Evolutionary conservation across 1,140 invertebrate genomes (phyloP).

Genomic region (Vollenhovia emeryi): DNA sequence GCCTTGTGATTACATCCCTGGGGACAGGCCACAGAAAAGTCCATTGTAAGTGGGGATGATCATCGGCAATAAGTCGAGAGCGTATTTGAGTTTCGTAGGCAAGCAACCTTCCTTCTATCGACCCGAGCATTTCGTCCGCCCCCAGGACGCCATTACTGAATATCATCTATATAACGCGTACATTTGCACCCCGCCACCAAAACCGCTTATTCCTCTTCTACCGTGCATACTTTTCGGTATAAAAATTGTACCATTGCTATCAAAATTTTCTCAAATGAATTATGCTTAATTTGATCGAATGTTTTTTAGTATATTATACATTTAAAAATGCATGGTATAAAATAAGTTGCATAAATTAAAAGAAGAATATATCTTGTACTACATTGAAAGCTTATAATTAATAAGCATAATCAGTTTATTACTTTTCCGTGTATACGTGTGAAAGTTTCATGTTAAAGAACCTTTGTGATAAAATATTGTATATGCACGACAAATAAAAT

Average conservation of each 20-base stretch:
- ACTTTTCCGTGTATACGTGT: neutral
- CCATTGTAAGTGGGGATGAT: conserved; percentile 49
- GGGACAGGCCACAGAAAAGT: conserved; percentile 56
- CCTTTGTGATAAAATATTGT: neutral
- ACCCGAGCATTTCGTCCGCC: conserved; percentile 74
- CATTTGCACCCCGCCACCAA: conserved; percentile 42
- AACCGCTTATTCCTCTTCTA: conserved; percentile 43
- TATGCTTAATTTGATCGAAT: neutral
- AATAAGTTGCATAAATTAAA: conserved; percentile 13
- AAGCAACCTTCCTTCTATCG: conserved; percentile 79
- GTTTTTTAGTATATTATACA: neutral
- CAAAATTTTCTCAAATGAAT: conserved; percentile 35
- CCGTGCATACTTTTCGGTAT: conserved; percentile 61
- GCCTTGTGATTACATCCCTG: conserved; percentile 55
- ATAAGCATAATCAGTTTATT: neutral
- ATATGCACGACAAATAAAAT: neutral
- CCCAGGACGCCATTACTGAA: conserved; percentile 78
- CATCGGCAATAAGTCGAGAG: conserved; percentile 61
- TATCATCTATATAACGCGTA: conserved; percentile 50
- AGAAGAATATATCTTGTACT: neutral
- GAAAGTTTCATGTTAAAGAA: neutral
- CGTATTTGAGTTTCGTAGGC: conserved; percentile 75
- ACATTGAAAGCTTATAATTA: neutral
- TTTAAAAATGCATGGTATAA: neutral
- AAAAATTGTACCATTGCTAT: conserved; percentile 45